Conservation (phyloP, 2,797 vertebrate species). For the Sandelia bainsii region DNA sequence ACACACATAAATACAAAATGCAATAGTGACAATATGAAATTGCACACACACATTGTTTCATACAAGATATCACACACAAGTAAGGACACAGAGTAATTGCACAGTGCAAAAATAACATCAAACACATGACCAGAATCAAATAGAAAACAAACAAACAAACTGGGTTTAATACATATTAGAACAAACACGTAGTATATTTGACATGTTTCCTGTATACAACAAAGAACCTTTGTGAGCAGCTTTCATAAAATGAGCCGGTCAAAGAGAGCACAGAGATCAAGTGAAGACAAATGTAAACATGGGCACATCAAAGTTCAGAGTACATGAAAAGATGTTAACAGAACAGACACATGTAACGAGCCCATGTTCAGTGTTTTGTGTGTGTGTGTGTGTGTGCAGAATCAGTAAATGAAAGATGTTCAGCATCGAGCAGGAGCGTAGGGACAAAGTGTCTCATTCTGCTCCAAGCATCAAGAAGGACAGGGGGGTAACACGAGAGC, state of each 20-base stretch:
- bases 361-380: constrained; percentile 17
- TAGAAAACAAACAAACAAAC: neutral
- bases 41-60: neutral
- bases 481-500: constrained; percentile 77
- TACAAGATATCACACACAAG: neutral
- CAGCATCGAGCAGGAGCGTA: constrained; percentile 55
- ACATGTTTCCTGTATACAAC: neutral
- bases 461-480: constrained; percentile 63
- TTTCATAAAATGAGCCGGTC: constrained; percentile 1
- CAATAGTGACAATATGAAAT: neutral
- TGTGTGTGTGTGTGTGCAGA: constrained; percentile 11
- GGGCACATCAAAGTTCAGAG: neutral
- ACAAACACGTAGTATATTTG: neutral
- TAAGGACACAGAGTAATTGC: neutral
- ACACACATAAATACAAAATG: neutral
- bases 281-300: neutral
- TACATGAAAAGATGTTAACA: neutral
- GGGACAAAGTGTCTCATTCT: constrained; percentile 82
- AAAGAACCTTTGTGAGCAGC: constrained; percentile 1
- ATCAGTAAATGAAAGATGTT: constrained; percentile 48
- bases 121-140: neutral
- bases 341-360: neutral
- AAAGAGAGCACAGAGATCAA: neutral
- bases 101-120: neutral
- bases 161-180: constrained; percentile 6